Percentiles rank a stretch among this genome's conserved stretches.
Conservation (phyloP, 2,113 vertebrate species). For the Caranx ignobilis region DNA sequence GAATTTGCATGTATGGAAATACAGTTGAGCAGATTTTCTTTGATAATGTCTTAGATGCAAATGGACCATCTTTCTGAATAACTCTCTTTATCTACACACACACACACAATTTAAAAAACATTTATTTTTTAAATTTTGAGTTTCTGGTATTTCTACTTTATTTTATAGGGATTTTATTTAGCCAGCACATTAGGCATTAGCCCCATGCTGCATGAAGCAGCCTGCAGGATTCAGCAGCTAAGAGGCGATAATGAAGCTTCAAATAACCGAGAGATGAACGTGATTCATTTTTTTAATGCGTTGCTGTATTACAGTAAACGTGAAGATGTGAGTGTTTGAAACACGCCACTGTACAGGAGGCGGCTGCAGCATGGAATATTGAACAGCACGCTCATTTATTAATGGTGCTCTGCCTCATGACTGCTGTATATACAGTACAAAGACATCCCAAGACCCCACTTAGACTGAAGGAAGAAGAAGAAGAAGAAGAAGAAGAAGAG, state of each 20-base stretch:
- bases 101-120: too few species aligned
- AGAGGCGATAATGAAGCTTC: not conserved
- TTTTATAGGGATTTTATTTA: conserved; percentile 8
- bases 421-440: not conserved
- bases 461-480: conserved; percentile 9
- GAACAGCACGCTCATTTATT: conserved; percentile 28
- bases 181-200: conserved; percentile 38
- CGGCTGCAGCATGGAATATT: conserved; percentile 22
- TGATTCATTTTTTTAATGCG: not conserved
- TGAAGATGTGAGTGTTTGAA: not conserved
- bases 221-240: conserved; percentile 2
- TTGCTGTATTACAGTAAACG: not conserved
- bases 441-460: not conserved
- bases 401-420: conserved; percentile 8
- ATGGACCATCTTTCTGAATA: not conserved
- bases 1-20: not conserved
- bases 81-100: not conserved
- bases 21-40: not conserved
- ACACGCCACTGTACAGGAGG: too few species aligned
- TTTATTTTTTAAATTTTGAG: too few species aligned
- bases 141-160: too few species aligned
- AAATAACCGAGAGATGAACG: conserved; percentile 3
- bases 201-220: conserved; percentile 29
- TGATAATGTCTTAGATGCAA: not conserved
- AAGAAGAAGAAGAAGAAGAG: conserved; percentile 3